Conservation (phyloP, 2,888 invertebrate genomes). For the Drosophila diplacantha region DNA sequence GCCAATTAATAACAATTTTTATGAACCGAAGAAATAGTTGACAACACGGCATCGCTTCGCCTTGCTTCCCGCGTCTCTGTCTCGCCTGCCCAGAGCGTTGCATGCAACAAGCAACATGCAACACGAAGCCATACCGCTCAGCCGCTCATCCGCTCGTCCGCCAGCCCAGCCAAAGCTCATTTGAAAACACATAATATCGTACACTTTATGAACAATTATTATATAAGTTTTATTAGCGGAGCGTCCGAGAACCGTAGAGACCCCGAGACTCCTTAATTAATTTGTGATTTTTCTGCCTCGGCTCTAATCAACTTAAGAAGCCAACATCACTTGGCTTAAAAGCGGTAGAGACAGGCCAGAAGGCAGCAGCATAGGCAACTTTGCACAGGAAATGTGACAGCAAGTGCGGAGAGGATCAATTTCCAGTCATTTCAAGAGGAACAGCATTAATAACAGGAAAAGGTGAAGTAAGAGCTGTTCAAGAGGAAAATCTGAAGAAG, state of each 20-base stretch:
- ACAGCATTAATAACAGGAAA: constrained; percentile 10
- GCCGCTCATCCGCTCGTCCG: constrained; percentile 10
- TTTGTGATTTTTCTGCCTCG: constrained; percentile 70
- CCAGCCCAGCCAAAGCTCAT: constrained; percentile 62
- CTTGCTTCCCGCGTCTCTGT: constrained; percentile 40
- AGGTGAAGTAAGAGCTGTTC: neutral
- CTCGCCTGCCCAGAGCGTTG: constrained; percentile 29
- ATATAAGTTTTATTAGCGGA: constrained; percentile 75
- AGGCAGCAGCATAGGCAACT: neutral
- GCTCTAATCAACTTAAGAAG: constrained; percentile 29
- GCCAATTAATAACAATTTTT: constrained; percentile 78
- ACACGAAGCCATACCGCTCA: constrained; percentile 25
- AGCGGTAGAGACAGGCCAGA: constrained; percentile 3
- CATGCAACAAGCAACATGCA: constrained; percentile 56
- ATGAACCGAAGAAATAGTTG: constrained; percentile 78
- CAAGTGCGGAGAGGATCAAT: neutral
- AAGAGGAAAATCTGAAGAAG: neutral
- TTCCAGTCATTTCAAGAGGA: neutral
- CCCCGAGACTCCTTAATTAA: constrained; percentile 67
- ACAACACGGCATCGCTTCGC: constrained; percentile 72
- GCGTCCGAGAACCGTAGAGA: constrained; percentile 17
- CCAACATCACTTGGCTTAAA: neutral
- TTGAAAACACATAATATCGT: constrained; percentile 75
- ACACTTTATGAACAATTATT: constrained; percentile 77
- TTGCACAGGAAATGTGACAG: neutral